Percentiles rank a stretch among this genome's conserved stretches.
Conservation (phyloP, 2,113 vertebrate genomes). For the Micronisus gabar region DNA sequence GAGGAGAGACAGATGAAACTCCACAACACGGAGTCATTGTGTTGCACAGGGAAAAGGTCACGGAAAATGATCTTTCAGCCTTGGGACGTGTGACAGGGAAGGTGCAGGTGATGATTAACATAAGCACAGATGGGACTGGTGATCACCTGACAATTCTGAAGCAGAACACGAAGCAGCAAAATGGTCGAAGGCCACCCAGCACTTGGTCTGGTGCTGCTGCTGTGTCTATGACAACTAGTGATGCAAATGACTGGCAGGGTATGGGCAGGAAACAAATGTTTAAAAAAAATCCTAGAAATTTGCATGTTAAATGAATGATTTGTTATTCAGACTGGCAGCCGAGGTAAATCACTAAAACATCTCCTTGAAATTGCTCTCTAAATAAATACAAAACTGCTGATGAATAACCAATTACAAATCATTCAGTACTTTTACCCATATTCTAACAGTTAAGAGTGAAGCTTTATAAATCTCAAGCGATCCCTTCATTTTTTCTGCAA, state of each 20-base stretch:
- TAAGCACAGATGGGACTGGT: not conserved
- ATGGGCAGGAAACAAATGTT: not conserved
- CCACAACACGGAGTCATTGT: not conserved
- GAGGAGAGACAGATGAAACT: not conserved
- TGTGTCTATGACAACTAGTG: not conserved
- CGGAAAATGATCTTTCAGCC: not conserved
- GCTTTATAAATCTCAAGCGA: constrained; percentile 3
- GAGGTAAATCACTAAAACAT: constrained; percentile 18
- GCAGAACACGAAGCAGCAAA: not conserved
- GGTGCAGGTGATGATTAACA: not conserved
- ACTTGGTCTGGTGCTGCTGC: not conserved
- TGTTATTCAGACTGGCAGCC: not conserved
- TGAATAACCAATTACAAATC: constrained; percentile 41
- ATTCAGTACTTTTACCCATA: not conserved
- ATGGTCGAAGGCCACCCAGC: not conserved
- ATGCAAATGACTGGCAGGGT: not conserved
- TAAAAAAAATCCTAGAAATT: not conserved
- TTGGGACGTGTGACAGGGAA: not conserved
- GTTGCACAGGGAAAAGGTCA: not conserved
- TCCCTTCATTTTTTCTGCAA: constrained; percentile 9
- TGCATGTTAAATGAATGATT: constrained; percentile 11
- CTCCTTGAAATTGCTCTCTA: not conserved
- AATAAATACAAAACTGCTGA: not conserved
- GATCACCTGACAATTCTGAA: not conserved
- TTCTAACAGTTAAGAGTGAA: not conserved